phyloP scores from a whole-genome alignment of 2,113 vertebrate genomes.

The Mionectes macconnelli region DNA sequence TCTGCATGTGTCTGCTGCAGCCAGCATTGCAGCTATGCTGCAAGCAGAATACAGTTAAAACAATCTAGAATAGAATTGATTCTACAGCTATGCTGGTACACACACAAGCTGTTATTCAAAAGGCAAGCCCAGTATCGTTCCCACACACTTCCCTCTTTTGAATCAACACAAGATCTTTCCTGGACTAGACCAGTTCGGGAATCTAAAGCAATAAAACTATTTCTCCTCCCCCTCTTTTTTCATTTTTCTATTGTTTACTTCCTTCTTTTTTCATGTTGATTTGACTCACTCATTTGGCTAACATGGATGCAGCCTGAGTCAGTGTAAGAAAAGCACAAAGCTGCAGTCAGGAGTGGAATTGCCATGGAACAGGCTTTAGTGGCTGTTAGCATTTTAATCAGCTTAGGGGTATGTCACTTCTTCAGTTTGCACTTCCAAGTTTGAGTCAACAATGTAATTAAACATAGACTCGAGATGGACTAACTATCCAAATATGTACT shows the following conservation, averaged over 20 bases:
- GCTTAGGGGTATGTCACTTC: not conserved
- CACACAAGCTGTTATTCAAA: not conserved
- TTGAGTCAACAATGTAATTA: not conserved
- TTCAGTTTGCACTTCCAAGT: not conserved
- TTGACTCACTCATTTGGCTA: not conserved
- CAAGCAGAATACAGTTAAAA: not conserved
- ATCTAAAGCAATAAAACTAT: not conserved
- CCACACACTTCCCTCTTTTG: not conserved
- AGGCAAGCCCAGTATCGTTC: not conserved
- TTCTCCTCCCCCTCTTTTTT: accelerated
- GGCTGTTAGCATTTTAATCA: not conserved
- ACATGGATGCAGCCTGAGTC: accelerated
- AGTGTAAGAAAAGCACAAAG: not conserved
- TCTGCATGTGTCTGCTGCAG: not conserved
- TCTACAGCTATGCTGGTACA: accelerated
- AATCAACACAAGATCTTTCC: not conserved
- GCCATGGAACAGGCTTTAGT: accelerated
- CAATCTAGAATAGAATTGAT: not conserved
- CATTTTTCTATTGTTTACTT: not conserved
- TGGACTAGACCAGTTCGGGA: not conserved
- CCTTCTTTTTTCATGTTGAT: not conserved
- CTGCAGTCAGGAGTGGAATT: not conserved
- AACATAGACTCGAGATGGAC: not conserved
- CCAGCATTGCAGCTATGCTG: accelerated
- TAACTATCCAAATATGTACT: not conserved